Evolutionary conservation across 1,140 invertebrate species (phyloP).

Genomic region (Sinella curviseta): DNA sequence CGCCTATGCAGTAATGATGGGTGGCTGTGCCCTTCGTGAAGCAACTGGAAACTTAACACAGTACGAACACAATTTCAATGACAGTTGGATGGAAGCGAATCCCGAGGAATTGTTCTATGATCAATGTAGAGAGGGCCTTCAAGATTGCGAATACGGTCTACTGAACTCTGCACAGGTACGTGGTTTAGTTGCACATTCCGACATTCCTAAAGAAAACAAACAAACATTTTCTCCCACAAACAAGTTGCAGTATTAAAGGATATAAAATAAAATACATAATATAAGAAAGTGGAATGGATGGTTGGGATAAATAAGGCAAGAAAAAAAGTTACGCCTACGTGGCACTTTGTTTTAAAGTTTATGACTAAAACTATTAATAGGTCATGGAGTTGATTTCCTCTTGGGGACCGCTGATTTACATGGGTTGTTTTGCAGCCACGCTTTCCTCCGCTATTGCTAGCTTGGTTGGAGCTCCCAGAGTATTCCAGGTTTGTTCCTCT

Average conservation of each 20-base stretch:
- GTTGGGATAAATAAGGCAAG: too few relatives aligned
- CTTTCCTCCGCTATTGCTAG: conserved; percentile 67
- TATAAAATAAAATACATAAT: not conserved
- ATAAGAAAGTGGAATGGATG: not conserved
- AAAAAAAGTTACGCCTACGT: too few relatives aligned
- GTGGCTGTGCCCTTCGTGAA: conserved; percentile 55
- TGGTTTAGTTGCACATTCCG: conserved; percentile 8
- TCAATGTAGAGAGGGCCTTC: conserved; percentile 31
- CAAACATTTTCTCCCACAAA: not conserved
- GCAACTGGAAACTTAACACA: conserved; percentile 54
- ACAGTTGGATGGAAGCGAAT: not conserved
- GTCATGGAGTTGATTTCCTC: conserved; percentile 64
- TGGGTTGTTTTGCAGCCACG: conserved; percentile 69
- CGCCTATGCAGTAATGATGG: conserved; percentile 58
- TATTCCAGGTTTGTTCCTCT: conserved; percentile 49
- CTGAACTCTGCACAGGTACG: conserved; percentile 57
- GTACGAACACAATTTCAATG: conserved; percentile 39
- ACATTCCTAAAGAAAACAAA: conserved; percentile 2
- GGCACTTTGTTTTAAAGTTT: too few relatives aligned
- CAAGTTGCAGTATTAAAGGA: not conserved
- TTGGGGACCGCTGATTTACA: conserved; percentile 61
- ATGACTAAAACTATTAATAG: conserved; percentile 46
- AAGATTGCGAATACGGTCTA: conserved; percentile 56
- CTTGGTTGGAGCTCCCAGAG: conserved; percentile 65
- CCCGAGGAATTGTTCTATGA: conserved; percentile 14